Percentiles rank a stretch among this genome's conserved stretches.
These are phyloP conservation scores for Chalcosyrphus nemorum DNA, from an alignment of 2,888 invertebrate species.

Conservation along the genomic window DNA sequence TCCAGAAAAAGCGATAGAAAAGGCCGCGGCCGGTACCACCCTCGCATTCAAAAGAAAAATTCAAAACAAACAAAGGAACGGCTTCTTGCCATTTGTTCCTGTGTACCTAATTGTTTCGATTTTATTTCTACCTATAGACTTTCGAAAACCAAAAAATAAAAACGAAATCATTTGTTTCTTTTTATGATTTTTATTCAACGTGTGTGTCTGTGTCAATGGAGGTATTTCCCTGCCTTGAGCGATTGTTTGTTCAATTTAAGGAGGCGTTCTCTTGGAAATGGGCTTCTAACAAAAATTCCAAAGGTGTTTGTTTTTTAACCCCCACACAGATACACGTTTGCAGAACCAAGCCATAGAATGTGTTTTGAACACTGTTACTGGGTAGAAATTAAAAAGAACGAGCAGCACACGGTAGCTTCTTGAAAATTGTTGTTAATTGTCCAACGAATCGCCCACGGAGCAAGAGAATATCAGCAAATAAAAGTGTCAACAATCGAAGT, in stretches of 20 bases:
- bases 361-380: conserved; percentile 3
- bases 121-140: neutral
- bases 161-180: too few species aligned
- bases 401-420: neutral
- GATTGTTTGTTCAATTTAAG: conserved; percentile 12
- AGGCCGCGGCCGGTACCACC: neutral
- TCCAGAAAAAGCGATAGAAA: conserved; percentile 6
- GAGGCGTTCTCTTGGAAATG: conserved; percentile 8
- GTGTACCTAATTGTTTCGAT: neutral
- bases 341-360: neutral
- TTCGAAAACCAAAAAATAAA: neutral
- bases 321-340: neutral
- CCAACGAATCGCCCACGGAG: conserved; percentile 24
- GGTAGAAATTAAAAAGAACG: neutral
- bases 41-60: neutral
- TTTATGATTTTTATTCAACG: neutral
- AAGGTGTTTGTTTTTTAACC: neutral
- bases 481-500: conserved; percentile 49
- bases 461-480: conserved; percentile 18
- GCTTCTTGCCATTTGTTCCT: neutral
- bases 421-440: conserved; percentile 27
- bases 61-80: neutral
- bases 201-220: neutral
- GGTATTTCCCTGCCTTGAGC: neutral
- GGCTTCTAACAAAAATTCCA: neutral